Evolutionary conservation across 92 coral and sea anemone species (phyloP), one percentile per base, ranked within the genome.

Genomic region (Siderastrea siderea): DNA sequence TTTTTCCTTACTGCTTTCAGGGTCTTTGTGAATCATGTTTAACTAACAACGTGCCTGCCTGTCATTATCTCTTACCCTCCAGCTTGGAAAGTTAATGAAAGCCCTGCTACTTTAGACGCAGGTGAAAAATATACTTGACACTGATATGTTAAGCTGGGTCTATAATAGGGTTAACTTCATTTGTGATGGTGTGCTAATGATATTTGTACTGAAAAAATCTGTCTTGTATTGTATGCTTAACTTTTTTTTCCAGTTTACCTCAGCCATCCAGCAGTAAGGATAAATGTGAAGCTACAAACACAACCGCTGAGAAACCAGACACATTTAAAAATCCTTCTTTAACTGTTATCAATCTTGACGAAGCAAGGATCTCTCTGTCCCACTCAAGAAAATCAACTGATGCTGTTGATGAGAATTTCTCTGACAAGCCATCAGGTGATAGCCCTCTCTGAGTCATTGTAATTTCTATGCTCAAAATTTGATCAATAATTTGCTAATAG

Each of bases 391-490:
- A 68, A 44, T 44, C 78, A 44, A 6, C 19, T 57, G 59, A n/a
- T 15, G 47, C 45, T 82, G 61, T 38, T 62, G 81, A 61, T 2
- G 26, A 64, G 17, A 51, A 84, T 51, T 50, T 62, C 2, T 7
- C 80, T 73, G 80, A 84, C 62, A 78, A 62, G 57, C 87, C 63
- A 15, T 74, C 80, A 84, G 87, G 87, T 84, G 71, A 15, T 12
- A 26, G 15, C 6, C 5, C 19, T 51, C 45, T 47, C 38, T 44
- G 0, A 14, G 1, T 14, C 10, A 16, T 4, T 48, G 0, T 48
- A 2, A 51, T 13, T 72, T 26, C 38, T 26, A 11, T 71, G 76
- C 9, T 70, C 4, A 45, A 12, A 48, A 44, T 6, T 38, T 6
- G 38, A 26, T 26, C 38, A 26, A 26, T 26, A 26, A 26, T 26